Conservation (phyloP, 2,797 vertebrate genomes). For the Distichodus sexfasciatus region DNA sequence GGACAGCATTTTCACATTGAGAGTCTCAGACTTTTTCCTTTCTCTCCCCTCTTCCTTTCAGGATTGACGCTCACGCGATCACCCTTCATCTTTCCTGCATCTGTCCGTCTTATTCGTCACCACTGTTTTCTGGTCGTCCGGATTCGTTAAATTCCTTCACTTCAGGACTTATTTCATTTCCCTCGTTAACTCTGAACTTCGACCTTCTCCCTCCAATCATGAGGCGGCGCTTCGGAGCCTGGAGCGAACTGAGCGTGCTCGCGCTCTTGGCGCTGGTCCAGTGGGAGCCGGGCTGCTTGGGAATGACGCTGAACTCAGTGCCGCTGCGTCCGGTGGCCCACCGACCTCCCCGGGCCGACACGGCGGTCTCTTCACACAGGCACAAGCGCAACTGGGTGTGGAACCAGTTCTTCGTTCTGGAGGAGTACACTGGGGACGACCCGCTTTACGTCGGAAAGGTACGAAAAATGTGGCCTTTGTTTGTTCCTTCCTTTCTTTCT, state of each 20-base stretch:
- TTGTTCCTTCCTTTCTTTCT: too few relatives aligned
- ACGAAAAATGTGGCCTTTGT: too few relatives aligned
- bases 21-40: slow-evolving; percentile 4
- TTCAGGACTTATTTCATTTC: slow-evolving; percentile 30
- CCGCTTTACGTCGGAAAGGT: slow-evolving; percentile 94
- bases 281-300: slow-evolving; percentile 77
- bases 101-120: slow-evolving; percentile 37
- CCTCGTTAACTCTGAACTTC: slow-evolving; percentile 23
- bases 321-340: slow-evolving; percentile 56
- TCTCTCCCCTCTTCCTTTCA: slow-evolving; percentile 24
- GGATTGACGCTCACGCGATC: slow-evolving; percentile 31
- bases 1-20: too few relatives aligned
- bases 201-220: slow-evolving; percentile 48
- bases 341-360: slow-evolving; percentile 45
- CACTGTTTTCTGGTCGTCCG: not conserved
- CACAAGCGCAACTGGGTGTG: slow-evolving; percentile 93
- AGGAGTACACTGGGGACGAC: slow-evolving; percentile 89
- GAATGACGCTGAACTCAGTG: slow-evolving; percentile 68
- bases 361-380: slow-evolving; percentile 54
- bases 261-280: slow-evolving; percentile 75
- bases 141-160: not conserved
- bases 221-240: slow-evolving; percentile 30
- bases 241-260: slow-evolving; percentile 67
- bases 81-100: slow-evolving; percentile 9
- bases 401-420: slow-evolving; percentile 95